These are phyloP conservation scores for Laticauda colubrina DNA, from an alignment of 2,113 vertebrate genomes.

Conservation along the genomic window DNA sequence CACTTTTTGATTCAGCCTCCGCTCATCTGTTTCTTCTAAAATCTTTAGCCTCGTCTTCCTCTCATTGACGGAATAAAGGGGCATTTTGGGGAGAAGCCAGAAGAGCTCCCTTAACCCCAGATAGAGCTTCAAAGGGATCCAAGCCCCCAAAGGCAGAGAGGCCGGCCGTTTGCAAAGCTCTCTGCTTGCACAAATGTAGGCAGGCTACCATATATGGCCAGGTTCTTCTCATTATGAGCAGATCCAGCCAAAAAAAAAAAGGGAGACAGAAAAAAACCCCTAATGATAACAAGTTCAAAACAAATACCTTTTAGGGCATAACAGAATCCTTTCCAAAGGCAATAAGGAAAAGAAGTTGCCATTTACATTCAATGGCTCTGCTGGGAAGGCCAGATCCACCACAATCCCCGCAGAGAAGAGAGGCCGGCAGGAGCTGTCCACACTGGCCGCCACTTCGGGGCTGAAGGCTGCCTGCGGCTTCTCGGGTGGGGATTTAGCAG, in stretches of 20 bases:
- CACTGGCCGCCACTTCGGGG: not conserved
- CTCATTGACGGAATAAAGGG: not conserved
- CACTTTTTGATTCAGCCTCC: not conserved
- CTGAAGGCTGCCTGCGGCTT: not conserved
- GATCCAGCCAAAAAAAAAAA: constrained; percentile 76
- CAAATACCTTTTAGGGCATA: constrained; percentile 98
- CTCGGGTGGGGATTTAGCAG: not conserved
- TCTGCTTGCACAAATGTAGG: constrained; percentile 43
- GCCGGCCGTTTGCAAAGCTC: constrained; percentile 39
- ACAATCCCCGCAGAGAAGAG: not conserved
- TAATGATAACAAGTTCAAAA: constrained; percentile 88
- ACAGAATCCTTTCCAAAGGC: constrained; percentile 71
- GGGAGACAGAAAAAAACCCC: not conserved
- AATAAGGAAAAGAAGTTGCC: constrained; percentile 58
- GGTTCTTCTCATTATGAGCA: constrained; percentile 79
- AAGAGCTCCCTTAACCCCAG: not conserved
- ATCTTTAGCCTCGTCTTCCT: not conserved
- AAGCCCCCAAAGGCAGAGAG: constrained; percentile 43
- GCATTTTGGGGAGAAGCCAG: too few relatives aligned
- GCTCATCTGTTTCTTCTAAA: not conserved
- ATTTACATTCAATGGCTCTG: constrained; percentile 43
- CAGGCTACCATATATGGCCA: constrained; percentile 88
- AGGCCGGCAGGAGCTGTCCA: not conserved
- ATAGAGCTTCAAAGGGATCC: constrained; percentile 35
- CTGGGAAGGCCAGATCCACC: not conserved